Conservation (phyloP, 2,113 vertebrate genomes). For the Thymallus thymallus region DNA sequence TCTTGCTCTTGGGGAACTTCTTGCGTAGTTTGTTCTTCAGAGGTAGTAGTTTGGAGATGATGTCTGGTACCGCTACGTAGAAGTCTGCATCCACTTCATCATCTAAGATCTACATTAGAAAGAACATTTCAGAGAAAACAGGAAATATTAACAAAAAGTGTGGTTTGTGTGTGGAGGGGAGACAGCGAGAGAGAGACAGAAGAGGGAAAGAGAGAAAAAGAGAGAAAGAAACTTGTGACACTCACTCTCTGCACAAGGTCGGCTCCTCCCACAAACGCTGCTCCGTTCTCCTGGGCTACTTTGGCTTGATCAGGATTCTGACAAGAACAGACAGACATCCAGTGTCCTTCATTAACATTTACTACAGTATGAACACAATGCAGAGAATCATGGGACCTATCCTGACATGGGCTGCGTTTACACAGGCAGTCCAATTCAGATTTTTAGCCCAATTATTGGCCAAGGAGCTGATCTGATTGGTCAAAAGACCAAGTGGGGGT, state of each 20-base stretch:
- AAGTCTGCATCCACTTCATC: conserved; percentile 85
- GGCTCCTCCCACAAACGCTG: conserved; percentile 79
- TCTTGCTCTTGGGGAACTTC: conserved; percentile 83
- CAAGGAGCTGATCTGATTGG: no score
- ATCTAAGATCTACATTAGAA: conserved; percentile 79
- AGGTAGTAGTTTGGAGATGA: conserved; percentile 76
- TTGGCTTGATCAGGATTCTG: conserved; percentile 79
- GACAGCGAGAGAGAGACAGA: not conserved
- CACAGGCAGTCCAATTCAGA: not conserved
- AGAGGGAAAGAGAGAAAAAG: not conserved
- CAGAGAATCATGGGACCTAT: not conserved
- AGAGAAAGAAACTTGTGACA: not conserved
- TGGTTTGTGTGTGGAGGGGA: not conserved
- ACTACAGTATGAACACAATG: not conserved
- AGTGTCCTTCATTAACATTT: no score
- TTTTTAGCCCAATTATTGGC: no score
- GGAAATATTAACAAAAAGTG: not conserved
- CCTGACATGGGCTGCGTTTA: not conserved
- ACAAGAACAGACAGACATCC: conserved; percentile 20
- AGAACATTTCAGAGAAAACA: not conserved
- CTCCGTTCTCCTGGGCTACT: conserved; percentile 80
- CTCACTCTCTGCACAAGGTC: conserved; percentile 85
- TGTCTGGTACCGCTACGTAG: conserved; percentile 85
- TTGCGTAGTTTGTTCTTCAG: conserved; percentile 83
- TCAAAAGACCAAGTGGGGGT: no score